Evolutionary conservation across 2,888 invertebrate genomes (phyloP).

Genomic region (Apamea crenata): DNA sequence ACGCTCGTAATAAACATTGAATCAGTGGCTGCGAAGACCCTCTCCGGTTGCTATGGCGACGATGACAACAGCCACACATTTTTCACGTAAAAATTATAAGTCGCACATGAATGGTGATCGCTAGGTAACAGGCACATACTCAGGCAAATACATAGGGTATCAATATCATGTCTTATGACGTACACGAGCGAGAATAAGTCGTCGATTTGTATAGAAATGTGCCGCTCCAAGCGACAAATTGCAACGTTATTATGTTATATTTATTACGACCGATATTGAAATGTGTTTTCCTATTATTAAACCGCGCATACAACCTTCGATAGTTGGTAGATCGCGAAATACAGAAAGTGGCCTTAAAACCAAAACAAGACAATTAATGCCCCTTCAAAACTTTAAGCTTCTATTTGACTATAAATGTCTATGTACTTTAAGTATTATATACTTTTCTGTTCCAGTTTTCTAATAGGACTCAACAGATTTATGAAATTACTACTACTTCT

Average conservation of each 20-base stretch:
- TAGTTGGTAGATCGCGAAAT: neutral
- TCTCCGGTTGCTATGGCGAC: slow-evolving; percentile 32
- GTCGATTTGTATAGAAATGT: slow-evolving; percentile 40
- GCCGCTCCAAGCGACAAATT: slow-evolving; percentile 25
- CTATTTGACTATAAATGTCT: neutral
- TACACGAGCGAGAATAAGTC: slow-evolving; percentile 45
- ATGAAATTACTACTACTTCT: neutral
- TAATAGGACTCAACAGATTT: neutral
- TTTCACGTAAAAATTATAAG: slow-evolving; percentile 54
- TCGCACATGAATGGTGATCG: slow-evolving; percentile 52
- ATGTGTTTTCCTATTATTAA: neutral
- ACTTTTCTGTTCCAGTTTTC: neutral
- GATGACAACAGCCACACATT: slow-evolving; percentile 15
- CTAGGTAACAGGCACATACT: slow-evolving; percentile 37
- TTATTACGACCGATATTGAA: slow-evolving; percentile 16
- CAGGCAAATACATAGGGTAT: slow-evolving; percentile 14
- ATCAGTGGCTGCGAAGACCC: slow-evolving; percentile 15
- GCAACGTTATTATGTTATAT: slow-evolving; percentile 38
- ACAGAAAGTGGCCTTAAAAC: neutral
- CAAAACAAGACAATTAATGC: neutral
- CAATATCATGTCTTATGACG: slow-evolving; percentile 35
- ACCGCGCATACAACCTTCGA: neutral
- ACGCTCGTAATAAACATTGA: slow-evolving; percentile 45
- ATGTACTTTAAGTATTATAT: neutral
- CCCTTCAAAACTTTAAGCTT: neutral